Conservation (phyloP, 2,113 vertebrate genomes). For the Uria lomvia region DNA sequence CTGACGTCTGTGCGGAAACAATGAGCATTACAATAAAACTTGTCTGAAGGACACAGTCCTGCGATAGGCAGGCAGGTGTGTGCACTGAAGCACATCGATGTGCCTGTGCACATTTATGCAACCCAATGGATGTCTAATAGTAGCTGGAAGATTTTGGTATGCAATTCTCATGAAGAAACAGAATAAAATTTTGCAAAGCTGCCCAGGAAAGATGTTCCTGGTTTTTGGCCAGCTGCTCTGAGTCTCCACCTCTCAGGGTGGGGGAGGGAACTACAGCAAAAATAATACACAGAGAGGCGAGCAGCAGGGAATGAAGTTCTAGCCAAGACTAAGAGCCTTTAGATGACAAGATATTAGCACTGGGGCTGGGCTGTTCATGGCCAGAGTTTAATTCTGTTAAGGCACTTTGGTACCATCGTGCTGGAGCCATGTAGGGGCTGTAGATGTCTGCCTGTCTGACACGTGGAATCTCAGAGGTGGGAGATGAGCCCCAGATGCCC, state of each 20-base stretch:
- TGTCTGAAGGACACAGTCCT: neutral
- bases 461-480: neutral
- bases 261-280: neutral
- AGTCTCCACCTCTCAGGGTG: neutral
- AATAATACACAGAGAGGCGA: neutral
- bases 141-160: neutral
- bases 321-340: neutral
- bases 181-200: constrained; percentile 13
- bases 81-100: neutral
- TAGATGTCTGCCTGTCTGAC: neutral
- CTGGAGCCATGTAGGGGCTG: neutral
- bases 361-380: neutral
- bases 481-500: neutral
- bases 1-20: neutral
- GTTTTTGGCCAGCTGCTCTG: neutral
- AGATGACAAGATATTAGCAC: neutral
- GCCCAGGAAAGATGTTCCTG: constrained; percentile 22
- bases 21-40: neutral
- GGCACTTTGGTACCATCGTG: neutral
- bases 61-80: neutral
- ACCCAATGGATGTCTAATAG: neutral
- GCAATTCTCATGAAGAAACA: constrained; percentile 8
- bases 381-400: neutral
- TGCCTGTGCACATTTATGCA: neutral
- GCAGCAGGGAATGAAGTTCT: neutral